These are phyloP conservation scores for Diploscapter pachys DNA, from an alignment of 1,140 invertebrate species.

Conservation along the genomic window DNA sequence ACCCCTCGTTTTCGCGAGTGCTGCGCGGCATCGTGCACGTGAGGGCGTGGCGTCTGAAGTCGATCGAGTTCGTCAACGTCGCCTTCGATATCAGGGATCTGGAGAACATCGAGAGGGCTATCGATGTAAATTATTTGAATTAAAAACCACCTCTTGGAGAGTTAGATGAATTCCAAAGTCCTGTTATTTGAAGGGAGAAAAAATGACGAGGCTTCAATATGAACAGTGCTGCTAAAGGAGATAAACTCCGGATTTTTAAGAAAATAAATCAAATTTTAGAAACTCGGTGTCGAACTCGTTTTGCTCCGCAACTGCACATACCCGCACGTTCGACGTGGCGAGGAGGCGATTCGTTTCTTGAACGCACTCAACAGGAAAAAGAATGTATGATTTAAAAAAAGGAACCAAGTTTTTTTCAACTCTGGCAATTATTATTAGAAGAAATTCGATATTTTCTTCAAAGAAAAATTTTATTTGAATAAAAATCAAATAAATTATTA, in stretches of 20 bases:
- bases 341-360: conserved; percentile 26
- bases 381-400: background rate
- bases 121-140: conserved; percentile 10
- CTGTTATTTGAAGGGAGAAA: background rate
- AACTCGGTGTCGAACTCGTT: conserved; percentile 31
- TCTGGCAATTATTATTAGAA: background rate
- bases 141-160: background rate
- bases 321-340: conserved; percentile 25
- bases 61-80: conserved; percentile 33
- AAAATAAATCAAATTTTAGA: conserved; percentile 9
- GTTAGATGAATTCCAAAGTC: background rate
- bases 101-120: conserved; percentile 30
- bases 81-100: conserved; percentile 27
- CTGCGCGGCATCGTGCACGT: conserved; percentile 30
- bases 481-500: no score
- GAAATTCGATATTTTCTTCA: background rate
- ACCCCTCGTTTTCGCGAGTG: conserved; percentile 14
- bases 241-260: background rate
- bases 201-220: background rate
- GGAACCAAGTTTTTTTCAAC: background rate
- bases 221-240: background rate
- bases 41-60: conserved; percentile 30
- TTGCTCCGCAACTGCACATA: conserved; percentile 33
- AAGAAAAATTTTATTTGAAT: background rate
- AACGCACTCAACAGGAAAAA: conserved; percentile 32